These are phyloP conservation scores for Zaprionus taronus DNA, from an alignment of 1,140 invertebrate genomes.

Conservation along the genomic window DNA sequence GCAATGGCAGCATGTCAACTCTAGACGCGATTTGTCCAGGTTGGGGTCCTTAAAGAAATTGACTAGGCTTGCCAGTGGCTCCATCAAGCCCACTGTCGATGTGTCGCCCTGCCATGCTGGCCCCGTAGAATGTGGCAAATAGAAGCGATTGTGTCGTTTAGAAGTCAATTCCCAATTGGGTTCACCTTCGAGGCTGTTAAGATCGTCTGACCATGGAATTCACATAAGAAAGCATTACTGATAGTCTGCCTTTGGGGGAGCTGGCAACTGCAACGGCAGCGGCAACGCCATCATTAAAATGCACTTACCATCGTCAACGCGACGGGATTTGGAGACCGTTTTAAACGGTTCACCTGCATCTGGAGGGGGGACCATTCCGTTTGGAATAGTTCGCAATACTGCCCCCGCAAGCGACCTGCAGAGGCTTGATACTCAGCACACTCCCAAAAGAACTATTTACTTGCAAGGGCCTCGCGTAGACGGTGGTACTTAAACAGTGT, in stretches of 20 bases:
- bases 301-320: conserved; percentile 62
- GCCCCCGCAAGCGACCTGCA: conserved; percentile 7
- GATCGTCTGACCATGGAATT: conserved; percentile 40
- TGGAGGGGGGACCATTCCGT: conserved; percentile 64
- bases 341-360: conserved; percentile 68
- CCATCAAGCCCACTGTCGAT: conserved; percentile 75
- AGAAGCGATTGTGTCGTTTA: conserved; percentile 88
- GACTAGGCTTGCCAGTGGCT: conserved; percentile 76
- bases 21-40: conserved; percentile 45
- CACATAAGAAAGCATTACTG: background rate
- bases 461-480: conserved; percentile 19
- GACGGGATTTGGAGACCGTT: conserved; percentile 64
- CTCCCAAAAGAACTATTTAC: background rate
- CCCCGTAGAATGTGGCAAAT: conserved; percentile 89
- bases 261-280: background rate
- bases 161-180: conserved; percentile 88
- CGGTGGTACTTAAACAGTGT: conserved; percentile 17
- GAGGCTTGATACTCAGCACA: conserved; percentile 10
- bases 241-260: background rate
- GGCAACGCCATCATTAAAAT: background rate
- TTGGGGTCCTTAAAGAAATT: conserved; percentile 62
- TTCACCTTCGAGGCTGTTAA: conserved; percentile 64
- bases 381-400: conserved; percentile 64
- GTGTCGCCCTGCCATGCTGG: conserved; percentile 87
- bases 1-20: conserved; percentile 84